Evolutionary conservation across 2,113 vertebrate species (phyloP), one percentile per base, ranked within the genome.

Genomic region (Sylvietta virens): DNA sequence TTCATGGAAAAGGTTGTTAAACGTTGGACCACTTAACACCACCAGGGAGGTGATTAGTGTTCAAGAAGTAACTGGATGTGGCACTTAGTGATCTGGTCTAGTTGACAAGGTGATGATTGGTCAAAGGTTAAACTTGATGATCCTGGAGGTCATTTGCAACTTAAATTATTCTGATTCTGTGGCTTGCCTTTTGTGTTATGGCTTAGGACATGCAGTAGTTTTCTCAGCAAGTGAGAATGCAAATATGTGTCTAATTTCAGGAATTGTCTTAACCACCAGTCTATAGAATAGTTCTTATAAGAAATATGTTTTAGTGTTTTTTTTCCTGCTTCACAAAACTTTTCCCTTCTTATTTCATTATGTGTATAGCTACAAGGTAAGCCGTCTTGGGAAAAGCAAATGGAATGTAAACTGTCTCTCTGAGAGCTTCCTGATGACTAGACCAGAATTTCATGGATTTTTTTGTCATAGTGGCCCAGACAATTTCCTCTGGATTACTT

Each of bases 11-110:
- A 21, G 15, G 3, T 30, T 66, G 33, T 45, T 73, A 45, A 44
- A 7, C 0, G 0, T 33, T 81, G 33, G 28, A 44, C 44, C 13
- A 37, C 15, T n/a, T 7, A 35, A 2, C 58, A 23, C 23, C 61
- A 65, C 16, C 39, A n/a, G 24, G 20, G 39, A 15, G 51, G 23
- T 45, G 51, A 19, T 51, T 53, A 50, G 11, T 10, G 33, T 73
- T 73, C 28, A n/a, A 30, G 47, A 47, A 39, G 27, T 5, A 7
- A 26, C 20, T 45, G 39, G 19, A 45, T 51, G 23, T 60, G 53
- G 10, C 67, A n/a, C 12, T 39, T 24, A 39, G 60, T n/a, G 51
- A 33, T 81, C 23, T 45, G 39, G 53, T 53, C 45, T 81, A 30
- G 33, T 53, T 73, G 86, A 30, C 37, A 51, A 39, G 15, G 23